phyloP scores from a whole-genome alignment of 2,888 invertebrate species.

The Apantesis nais region DNA sequence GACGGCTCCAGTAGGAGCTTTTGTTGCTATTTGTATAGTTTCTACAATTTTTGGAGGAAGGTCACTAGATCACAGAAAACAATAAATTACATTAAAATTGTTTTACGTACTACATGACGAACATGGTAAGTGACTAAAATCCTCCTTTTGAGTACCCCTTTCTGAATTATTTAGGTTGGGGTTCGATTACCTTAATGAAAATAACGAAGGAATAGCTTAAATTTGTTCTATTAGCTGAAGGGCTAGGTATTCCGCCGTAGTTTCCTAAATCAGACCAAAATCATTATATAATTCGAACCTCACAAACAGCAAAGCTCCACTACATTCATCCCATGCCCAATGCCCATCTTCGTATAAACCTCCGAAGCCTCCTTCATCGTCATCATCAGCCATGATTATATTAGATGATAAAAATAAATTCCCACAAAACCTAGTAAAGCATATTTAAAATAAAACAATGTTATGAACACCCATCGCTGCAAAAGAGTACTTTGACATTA shows the following conservation, averaged over 20 bases:
- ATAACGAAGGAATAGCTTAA: too few relatives aligned
- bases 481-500: neutral
- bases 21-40: conserved; percentile 62
- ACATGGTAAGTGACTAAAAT: neutral
- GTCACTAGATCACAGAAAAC: conserved; percentile 58
- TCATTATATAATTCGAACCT: conserved; percentile 56
- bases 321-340: conserved; percentile 81
- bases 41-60: conserved; percentile 64
- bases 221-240: neutral
- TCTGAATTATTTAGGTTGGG: neutral
- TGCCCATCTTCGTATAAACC: conserved; percentile 79
- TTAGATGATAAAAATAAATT: conserved; percentile 5
- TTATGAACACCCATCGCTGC: neutral
- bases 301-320: conserved; percentile 61
- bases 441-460: neutral
- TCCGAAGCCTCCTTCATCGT: conserved; percentile 70
- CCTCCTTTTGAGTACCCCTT: neutral
- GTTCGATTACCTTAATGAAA: neutral
- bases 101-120: too few relatives aligned
- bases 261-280: neutral
- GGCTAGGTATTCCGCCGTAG: neutral
- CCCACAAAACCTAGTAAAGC: conserved; percentile 1
- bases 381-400: conserved; percentile 68
- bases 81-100: neutral
- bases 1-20: conserved; percentile 74